These are phyloP conservation scores for Drosophila aff. DNA, from an alignment of 1,140 invertebrate genomes.

Conservation along the genomic window DNA sequence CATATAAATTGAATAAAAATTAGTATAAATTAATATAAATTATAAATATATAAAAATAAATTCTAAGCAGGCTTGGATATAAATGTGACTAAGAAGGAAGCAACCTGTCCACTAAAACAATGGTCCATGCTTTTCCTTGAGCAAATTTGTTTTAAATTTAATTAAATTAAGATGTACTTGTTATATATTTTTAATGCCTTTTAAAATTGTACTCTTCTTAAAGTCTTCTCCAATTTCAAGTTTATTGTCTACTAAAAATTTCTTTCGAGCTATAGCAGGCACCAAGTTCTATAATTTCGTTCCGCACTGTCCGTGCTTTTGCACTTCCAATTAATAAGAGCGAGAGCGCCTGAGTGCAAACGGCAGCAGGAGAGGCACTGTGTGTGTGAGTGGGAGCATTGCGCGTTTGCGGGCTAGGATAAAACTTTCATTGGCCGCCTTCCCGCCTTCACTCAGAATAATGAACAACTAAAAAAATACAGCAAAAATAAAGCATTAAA, in stretches of 20 bases:
- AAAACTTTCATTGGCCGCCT: slow-evolving; percentile 69
- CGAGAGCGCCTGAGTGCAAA: slow-evolving; percentile 19
- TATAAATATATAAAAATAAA: background rate
- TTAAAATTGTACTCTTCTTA: background rate
- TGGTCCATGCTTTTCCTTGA: too few relatives aligned
- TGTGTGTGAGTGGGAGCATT: slow-evolving; percentile 3
- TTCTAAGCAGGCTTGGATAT: too few relatives aligned
- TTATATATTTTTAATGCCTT: background rate
- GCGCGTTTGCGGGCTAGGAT: slow-evolving; percentile 43
- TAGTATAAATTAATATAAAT: background rate
- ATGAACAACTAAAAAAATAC: slow-evolving; percentile 52
- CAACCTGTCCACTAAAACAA: too few relatives aligned
- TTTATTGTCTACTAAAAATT: background rate
- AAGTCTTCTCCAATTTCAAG: background rate
- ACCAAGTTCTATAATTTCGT: background rate
- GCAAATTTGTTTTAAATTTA: too few relatives aligned
- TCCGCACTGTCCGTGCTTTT: slow-evolving; percentile 50
- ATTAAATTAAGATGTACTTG: too few relatives aligned
- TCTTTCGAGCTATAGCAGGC: fast-evolving
- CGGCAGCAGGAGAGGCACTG: slow-evolving; percentile 8
- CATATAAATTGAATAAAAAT: background rate
- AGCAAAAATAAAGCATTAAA: slow-evolving; percentile 3
- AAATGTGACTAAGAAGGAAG: too few relatives aligned
- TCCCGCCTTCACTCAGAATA: slow-evolving; percentile 73
- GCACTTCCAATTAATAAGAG: slow-evolving; percentile 75